Evolutionary conservation across 2,797 vertebrate species (phyloP), one percentile per base, ranked within the genome.

Genomic region (Schizopygopsis malacanthus): DNA sequence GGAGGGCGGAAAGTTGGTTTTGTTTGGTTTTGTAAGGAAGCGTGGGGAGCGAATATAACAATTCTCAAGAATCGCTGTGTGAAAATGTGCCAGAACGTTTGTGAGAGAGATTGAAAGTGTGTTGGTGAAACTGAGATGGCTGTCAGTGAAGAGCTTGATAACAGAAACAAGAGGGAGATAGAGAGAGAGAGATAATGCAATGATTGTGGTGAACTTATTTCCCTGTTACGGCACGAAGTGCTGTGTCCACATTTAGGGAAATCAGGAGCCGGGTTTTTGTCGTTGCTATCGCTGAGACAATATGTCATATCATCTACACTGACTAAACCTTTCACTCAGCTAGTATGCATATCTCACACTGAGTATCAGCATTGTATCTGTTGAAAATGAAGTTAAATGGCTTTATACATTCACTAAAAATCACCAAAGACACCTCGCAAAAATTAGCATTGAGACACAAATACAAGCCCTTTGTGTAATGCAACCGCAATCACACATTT

Each of bases 181-280:
- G 6, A 71, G 52, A 84, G n/a, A 18, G 47, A 37, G 37, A 80
- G 45, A 76, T 52, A 72, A 72, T 37, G 45, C 6, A 28, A 82
- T 88, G 85, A 83, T 65, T 67, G 54, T 76, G 45, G 79, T 41
- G 72, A 39, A 70, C 84, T 67, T 85, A 90, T 90, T 91, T 93
- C 90, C 89, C 78, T 90, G 90, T 87, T 82, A 71, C 79, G 56
- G 3, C 28, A 6, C 22, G 18, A 45, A 18, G 16, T 83, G 85
- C 79, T 54, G 90, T 90, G 84, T 59, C 20, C n/a, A 71, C 83
- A 76, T 69, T 20, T 82, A 93, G 92, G 93, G 87, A 93, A 94
- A 94, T 93, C 12, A 88, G 69, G 77, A 81, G 82, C 72, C 52
- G 28, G 63, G 43, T 85, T 59, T 75, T 82, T 79, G 25, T 50